These are phyloP conservation scores for Gerris lacustris DNA, from an alignment of 2,888 invertebrate species.

Conservation along the genomic window DNA sequence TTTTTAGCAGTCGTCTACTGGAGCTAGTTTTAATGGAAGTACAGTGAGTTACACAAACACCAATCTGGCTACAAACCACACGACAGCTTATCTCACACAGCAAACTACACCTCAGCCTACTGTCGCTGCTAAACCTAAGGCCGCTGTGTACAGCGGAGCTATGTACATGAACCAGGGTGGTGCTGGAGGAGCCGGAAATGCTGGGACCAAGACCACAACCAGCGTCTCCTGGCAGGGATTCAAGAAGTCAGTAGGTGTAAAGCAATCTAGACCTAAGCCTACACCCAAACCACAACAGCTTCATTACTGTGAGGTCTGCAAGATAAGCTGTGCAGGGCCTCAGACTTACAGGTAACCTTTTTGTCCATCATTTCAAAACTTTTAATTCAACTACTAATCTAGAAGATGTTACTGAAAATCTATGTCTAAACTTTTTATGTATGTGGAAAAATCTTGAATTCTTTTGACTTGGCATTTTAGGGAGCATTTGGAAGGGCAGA, in stretches of 20 bases:
- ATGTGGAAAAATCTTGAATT: background rate
- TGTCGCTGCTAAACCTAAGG: conserved; percentile 26
- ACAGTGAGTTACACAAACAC: conserved; percentile 21
- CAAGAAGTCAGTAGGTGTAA: conserved; percentile 42
- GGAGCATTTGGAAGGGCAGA: conserved; percentile 96
- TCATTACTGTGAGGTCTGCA: conserved; percentile 97
- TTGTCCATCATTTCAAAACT: too few relatives aligned
- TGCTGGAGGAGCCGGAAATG: background rate
- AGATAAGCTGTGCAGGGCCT: conserved; percentile 92
- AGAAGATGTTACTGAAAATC: too few relatives aligned
- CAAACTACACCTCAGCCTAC: conserved; percentile 18
- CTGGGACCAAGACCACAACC: background rate
- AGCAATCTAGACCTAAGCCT: conserved; percentile 57
- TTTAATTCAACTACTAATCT: too few relatives aligned
- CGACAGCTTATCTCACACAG: conserved; percentile 22
- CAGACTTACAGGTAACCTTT: conserved; percentile 43
- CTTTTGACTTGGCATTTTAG: conserved; percentile 44
- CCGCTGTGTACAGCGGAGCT: conserved; percentile 85
- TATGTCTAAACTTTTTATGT: background rate
- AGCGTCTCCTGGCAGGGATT: conserved; percentile 38
- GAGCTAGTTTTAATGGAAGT: conserved; percentile 21
- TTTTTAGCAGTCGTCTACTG: conserved; percentile 17
- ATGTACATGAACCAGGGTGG: conserved; percentile 73
- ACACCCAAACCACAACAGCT: conserved; percentile 85
- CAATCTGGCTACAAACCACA: conserved; percentile 19